These are phyloP conservation scores for Osedax frankpressi DNA, from an alignment of 2,888 invertebrate species.

Conservation along the genomic window DNA sequence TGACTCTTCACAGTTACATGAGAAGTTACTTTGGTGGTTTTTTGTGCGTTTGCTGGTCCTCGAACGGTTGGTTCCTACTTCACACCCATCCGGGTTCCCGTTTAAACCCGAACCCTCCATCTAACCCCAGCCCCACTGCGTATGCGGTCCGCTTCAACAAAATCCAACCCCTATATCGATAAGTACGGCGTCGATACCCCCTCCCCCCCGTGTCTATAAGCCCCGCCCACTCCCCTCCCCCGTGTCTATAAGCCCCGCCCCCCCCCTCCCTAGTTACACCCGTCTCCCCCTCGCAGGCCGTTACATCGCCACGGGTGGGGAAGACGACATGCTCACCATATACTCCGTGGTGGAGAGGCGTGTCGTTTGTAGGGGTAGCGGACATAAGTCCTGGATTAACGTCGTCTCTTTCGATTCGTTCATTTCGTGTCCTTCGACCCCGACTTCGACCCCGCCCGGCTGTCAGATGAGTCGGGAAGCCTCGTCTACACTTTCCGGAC, in stretches of 20 bases:
- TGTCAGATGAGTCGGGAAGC: too few relatives aligned
- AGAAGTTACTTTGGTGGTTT: conserved; percentile 96
- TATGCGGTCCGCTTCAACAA: too few relatives aligned
- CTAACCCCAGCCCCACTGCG: too few relatives aligned
- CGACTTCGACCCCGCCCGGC: too few relatives aligned
- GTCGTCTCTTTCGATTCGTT: conserved; percentile 67
- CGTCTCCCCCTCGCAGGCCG: not conserved
- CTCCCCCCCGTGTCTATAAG: not conserved
- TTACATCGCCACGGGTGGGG: conserved; percentile 82
- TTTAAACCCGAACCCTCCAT: too few relatives aligned
- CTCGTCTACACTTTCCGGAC: too few relatives aligned
- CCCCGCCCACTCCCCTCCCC: not conserved
- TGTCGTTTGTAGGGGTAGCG: conserved; percentile 92
- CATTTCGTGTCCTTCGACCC: conserved; percentile 58
- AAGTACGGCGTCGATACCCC: not conserved
- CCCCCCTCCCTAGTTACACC: not conserved
- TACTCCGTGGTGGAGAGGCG: conserved; percentile 84
- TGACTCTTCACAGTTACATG: conserved; percentile 80
- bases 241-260: not conserved
- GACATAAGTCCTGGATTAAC: conserved; percentile 94
- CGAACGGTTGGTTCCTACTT: conserved; percentile 80
- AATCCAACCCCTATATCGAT: too few relatives aligned
- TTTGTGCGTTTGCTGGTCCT: conserved; percentile 93
- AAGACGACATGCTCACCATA: conserved; percentile 93
- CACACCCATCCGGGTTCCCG: too few relatives aligned